A percentile compares a stretch with the other conserved stretches of the same genome.
Conservation (phyloP, 2,797 vertebrate genomes). For the Manis javanica region DNA sequence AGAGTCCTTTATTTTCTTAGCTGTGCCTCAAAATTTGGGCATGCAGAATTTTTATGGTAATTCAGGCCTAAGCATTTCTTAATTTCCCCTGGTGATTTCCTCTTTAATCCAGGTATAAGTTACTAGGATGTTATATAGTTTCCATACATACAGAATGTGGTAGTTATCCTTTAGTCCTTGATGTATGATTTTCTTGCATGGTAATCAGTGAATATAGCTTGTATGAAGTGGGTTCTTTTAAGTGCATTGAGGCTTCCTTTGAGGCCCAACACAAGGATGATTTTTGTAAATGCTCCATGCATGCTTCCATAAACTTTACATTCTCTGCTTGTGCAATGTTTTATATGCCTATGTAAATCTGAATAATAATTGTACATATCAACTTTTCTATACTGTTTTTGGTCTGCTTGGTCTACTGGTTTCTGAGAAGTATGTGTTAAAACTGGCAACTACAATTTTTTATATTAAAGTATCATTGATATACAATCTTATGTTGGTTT, state of each 20-base stretch:
- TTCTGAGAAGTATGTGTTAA: background rate
- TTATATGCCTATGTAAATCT: background rate
- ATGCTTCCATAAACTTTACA: background rate
- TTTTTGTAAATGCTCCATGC: background rate
- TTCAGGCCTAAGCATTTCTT: background rate
- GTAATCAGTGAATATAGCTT: background rate
- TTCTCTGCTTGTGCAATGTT: background rate
- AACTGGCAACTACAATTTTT: background rate
- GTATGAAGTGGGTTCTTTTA: background rate
- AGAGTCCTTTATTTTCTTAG: background rate
- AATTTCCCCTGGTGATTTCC: background rate
- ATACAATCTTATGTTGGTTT: too few species aligned
- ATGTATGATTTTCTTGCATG: background rate
- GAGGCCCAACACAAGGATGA: background rate
- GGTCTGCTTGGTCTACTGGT: background rate
- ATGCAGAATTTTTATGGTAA: background rate
- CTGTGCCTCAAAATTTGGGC: background rate
- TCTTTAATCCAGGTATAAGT: slow-evolving; percentile 49
- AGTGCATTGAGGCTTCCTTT: background rate
- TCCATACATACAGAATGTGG: background rate
- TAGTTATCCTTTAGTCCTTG: background rate
- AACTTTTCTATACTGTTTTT: background rate
- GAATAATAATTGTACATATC: background rate
- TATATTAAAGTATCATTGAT: too few species aligned
- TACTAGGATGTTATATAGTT: background rate